Percentiles rank a stretch among this genome's conserved stretches.
These are phyloP conservation scores for Hymenochirus boettgeri DNA, from an alignment of 2,113 vertebrate species.

Conservation along the genomic window DNA sequence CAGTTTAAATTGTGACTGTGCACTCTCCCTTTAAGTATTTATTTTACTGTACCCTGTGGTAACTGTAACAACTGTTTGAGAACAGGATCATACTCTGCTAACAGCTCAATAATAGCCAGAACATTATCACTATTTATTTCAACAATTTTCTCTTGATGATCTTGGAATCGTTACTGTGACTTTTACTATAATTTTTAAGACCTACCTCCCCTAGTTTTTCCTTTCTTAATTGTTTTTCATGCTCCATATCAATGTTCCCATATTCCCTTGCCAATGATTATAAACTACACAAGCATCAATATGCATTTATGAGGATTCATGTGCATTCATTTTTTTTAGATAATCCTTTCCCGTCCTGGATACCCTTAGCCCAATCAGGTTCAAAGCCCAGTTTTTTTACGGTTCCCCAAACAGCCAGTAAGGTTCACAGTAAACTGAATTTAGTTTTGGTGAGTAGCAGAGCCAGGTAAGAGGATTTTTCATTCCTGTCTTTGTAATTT, in stretches of 20 bases:
- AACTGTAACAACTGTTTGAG: background rate
- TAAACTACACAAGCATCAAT: slow-evolving; percentile 5
- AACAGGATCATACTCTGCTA: background rate
- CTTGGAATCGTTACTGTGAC: background rate
- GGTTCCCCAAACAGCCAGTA: slow-evolving; percentile 23
- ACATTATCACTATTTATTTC: background rate
- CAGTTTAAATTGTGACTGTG: too few species aligned
- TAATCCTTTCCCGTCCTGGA: background rate
- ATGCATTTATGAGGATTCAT: background rate
- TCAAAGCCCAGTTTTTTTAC: slow-evolving; percentile 12
- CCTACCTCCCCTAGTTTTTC: too few species aligned
- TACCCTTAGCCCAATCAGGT: slow-evolving; percentile 7
- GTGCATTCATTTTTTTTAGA: background rate
- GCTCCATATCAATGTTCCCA: too few species aligned
- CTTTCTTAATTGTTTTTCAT: too few species aligned
- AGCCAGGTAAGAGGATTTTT: background rate
- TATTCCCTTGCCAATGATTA: too few species aligned
- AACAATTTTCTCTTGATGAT: background rate
- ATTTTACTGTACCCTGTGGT: background rate
- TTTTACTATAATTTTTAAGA: too few species aligned
- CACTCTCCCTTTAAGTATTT: too few species aligned
- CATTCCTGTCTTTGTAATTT: background rate
- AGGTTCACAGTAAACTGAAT: background rate
- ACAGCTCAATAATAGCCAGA: background rate
- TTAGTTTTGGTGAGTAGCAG: slow-evolving; percentile 11